These are phyloP conservation scores for Danaus chrysippus DNA, from an alignment of 2,888 invertebrate genomes.

Conservation along the genomic window DNA sequence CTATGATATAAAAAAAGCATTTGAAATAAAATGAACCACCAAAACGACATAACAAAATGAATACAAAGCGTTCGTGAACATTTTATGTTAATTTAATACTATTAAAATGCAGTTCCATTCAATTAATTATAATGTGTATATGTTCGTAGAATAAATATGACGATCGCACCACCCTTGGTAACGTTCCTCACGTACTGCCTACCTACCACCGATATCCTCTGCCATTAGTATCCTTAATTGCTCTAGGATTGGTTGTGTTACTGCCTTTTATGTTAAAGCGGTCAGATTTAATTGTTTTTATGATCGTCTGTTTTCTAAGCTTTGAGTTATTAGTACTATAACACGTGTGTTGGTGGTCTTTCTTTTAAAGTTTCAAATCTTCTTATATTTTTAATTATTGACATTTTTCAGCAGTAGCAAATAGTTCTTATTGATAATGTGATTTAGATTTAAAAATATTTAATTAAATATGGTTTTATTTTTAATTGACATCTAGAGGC, in stretches of 20 bases:
- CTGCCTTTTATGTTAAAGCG: conserved; percentile 75
- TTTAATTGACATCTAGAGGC: no score
- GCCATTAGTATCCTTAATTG: conserved; percentile 75
- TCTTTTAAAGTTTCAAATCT: conserved; percentile 14
- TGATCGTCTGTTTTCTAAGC: conserved; percentile 69
- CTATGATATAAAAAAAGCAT: no score
- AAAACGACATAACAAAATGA: no score
- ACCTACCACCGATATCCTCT: conserved; percentile 48
- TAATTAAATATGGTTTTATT: no score
- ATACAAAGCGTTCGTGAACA: no score
- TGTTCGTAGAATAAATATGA: conserved; percentile 27
- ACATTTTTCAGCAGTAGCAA: no score
- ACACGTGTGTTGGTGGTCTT: conserved; percentile 63
- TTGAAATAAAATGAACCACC: no score
- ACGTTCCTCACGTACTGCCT: conserved; percentile 54
- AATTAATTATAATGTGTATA: conserved; percentile 14
- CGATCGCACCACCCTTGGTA: conserved; percentile 40
- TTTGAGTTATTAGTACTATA: conserved; percentile 62
- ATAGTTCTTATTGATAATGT: no score
- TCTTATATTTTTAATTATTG: no score
- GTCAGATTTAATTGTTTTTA: conserved; percentile 76
- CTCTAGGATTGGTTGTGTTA: conserved; percentile 70
- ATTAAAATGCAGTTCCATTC: conserved; percentile 5
- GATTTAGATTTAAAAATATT: no score
- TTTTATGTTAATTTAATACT: background rate